Conservation (phyloP, 30 jellyfish, hydroid and myxozoan species). For the Mastigias papua region DNA sequence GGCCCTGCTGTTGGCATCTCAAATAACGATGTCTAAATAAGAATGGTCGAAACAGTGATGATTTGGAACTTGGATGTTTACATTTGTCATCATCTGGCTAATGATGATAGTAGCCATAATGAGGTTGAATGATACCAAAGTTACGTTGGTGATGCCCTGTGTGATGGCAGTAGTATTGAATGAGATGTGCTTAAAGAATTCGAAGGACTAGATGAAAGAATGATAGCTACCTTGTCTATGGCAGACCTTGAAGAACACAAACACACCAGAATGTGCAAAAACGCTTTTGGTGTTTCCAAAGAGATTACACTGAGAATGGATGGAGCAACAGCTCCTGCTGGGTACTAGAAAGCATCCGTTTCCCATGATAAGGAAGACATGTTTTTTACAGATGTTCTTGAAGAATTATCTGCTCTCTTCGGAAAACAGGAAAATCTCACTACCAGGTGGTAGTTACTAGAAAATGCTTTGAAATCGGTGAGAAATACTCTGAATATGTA, state of each 20-base stretch:
- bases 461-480: background rate
- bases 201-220: background rate
- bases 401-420: too few relatives aligned
- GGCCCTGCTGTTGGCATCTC: conserved; percentile 59
- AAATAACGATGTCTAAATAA: conserved; percentile 26
- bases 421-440: too few relatives aligned
- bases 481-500: background rate
- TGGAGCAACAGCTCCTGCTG: background rate
- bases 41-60: background rate
- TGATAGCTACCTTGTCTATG: background rate
- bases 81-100: conserved; percentile 19
- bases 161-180: conserved; percentile 27
- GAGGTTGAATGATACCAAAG: conserved; percentile 55
- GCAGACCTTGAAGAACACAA: background rate
- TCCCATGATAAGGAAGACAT: background rate
- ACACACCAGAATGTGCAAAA: background rate
- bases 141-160: conserved; percentile 50
- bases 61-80: background rate
- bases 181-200: background rate
- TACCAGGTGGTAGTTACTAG: too few relatives aligned
- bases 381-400: too few relatives aligned
- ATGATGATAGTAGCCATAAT: conserved; percentile 51
- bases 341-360: background rate
- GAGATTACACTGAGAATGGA: background rate
- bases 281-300: background rate